Base-by-base conservation (phyloP, 2,797 vertebrate genomes). In the Iguana delicatissima region DNA sequence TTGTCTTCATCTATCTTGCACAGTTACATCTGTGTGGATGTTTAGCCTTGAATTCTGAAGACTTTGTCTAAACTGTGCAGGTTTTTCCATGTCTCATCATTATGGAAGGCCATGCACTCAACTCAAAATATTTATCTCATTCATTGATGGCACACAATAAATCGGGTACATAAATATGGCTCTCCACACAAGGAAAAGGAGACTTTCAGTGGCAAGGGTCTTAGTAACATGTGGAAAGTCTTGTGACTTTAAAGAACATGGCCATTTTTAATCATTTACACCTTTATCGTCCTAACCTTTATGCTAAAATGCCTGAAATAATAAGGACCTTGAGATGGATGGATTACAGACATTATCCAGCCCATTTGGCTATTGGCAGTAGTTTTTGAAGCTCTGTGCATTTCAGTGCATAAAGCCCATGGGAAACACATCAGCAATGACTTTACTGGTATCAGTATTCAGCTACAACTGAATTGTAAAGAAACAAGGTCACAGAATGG, bases 371-470 rank as follows among this genome's bases (percentile, higher is more conserved):
- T 52, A 80, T 42, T 88, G 77, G 62, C 38, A 62, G 55, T 22
- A 4, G 24, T 67, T 26, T 24, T 59, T 72, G 76, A 12, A 73
- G 29, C 22, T 7, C 14, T 29, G 29, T 46, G 42, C n/a, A 26
- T 80, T 90, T 74, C 52, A 73, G 2, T 73, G 42, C 52, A 80
- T 90, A 73, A 86, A 86, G 69, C n/a, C 73, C 80, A 29, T 52
- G 52, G 22, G 29, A 46, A 81, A 74, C 14, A 81, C 55, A 62
- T 86, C 32, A 76, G 79, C 32, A 13, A 4, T 32, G 38, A 35
- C 26, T 26, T n/a, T 18, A 9, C 22, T 74, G 38, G 29, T 72
- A 80, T 79, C 35, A 50, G 55, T 72, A 50, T 52, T 35, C 42
- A 64, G 67, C 52, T 35, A 38, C 32, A 81, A 73, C 29, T 13